Base-by-base conservation (phyloP, 2,888 invertebrate species). In the Eilema sororculum region DNA sequence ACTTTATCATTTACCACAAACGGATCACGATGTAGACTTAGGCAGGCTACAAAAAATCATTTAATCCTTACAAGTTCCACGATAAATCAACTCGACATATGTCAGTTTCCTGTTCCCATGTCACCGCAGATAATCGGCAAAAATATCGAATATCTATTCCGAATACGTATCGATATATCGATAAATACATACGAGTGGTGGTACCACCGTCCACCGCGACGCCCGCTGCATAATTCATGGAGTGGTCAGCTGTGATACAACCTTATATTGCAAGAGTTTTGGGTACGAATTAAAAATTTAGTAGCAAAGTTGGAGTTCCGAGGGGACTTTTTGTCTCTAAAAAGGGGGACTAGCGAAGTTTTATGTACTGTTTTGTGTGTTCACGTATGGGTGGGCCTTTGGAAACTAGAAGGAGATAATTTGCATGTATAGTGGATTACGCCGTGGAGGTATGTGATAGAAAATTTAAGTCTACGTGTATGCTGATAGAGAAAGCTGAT, bases 151-250 rank as follows among this genome's bases (percentile, higher is more conserved):
- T 84, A 77, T 73, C 74, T 78, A 84, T 84, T 84, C 83, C 63
- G 72, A 84, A 83, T 83, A 80, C 84, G 80, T 80, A 77, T 78
- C 78, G 72, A 78, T 79, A 74, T 77, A 78, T 76, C 76, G 82
- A 82, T 79, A 78, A 84, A 84, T 84, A 85, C 82, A 83, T 81
- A 83, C 76, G 76, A 77, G 78, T 73, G 77, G 76, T 78, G 67
- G 78, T 71, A 78, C 80, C 76, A 74, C 73, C 75, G 81, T 71
- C 78, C 78, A 77, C 78, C 76, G 71, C 25, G 69, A 78, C 76
- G 69, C 62, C 46, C 46, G 56, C 67, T 86, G 82, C 78, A 84
- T 85, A 74, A 86, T 86, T 84, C 83, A 86, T 80, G 71, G 69
- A 63, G 61, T 74, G 76, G 76, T 78, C 79, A 78, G 77, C 78